These are phyloP conservation scores for Phycodurus eques DNA, from an alignment of 2,113 vertebrate genomes.

Conservation along the genomic window DNA sequence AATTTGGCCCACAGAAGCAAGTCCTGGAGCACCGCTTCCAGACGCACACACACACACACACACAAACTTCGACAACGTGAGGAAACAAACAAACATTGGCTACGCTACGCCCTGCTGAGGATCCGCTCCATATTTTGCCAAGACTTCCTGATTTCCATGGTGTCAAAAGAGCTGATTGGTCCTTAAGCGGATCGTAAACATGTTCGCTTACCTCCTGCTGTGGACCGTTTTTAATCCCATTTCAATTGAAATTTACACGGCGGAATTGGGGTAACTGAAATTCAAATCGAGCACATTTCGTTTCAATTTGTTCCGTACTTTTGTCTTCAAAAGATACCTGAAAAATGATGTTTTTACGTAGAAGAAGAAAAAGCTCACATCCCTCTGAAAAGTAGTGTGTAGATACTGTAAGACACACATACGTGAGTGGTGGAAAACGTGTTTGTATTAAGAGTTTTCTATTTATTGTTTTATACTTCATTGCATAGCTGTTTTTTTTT, in stretches of 20 bases:
- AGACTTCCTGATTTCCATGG: background rate
- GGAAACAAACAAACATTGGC: background rate
- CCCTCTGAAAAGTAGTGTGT: conserved; percentile 21
- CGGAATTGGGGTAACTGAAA: background rate
- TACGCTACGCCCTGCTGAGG: background rate
- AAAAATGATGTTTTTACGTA: background rate
- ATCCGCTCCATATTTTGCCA: background rate
- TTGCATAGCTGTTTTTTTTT: conserved; percentile 58
- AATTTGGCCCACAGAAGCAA: conserved; percentile 65
- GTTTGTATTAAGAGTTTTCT: conserved; percentile 56
- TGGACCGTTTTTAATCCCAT: background rate
- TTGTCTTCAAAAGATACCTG: background rate
- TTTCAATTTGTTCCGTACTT: background rate
- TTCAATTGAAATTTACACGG: background rate
- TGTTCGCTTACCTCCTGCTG: background rate
- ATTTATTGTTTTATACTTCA: conserved; percentile 72
- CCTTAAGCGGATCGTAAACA: background rate
- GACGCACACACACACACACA: conserved; percentile 67
- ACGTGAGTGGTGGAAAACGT: conserved; percentile 14
- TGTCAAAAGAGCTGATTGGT: background rate
- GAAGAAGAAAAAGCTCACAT: background rate
- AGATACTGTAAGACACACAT: conserved; percentile 1
- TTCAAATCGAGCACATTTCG: background rate
- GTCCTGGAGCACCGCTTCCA: conserved; percentile 60
- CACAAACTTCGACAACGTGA: background rate